Evolutionary conservation across 1,140 invertebrate species (phyloP).

Genomic region (Whitmania pigra): DNA sequence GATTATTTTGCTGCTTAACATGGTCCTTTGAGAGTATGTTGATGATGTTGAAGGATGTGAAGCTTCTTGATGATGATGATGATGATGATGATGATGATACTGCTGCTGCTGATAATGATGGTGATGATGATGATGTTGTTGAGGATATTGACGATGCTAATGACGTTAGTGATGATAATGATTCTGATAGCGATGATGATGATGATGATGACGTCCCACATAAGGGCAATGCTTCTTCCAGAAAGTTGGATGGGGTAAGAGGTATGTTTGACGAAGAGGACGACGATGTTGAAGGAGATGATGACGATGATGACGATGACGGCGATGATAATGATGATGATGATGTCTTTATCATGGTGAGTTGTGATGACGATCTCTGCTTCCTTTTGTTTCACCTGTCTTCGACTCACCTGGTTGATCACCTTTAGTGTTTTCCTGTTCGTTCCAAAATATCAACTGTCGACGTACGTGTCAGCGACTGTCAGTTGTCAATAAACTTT

Average conservation of each 20-base stretch:
- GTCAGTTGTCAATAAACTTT: too few species aligned
- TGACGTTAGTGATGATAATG: neutral
- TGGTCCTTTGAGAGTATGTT: slow-evolving; percentile 9
- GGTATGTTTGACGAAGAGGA: neutral
- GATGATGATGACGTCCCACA: neutral
- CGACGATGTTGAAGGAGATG: neutral
- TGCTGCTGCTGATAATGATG: slow-evolving; percentile 17
- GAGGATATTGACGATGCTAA: slow-evolving; percentile 4
- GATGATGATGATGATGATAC: slow-evolving; percentile 13
- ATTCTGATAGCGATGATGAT: neutral
- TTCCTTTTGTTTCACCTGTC: too few species aligned
- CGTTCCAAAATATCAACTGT: too few species aligned
- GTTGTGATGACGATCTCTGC: too few species aligned
- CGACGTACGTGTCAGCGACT: too few species aligned
- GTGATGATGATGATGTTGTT: slow-evolving; percentile 9
- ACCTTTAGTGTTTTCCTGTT: too few species aligned
- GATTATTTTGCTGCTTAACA: neutral
- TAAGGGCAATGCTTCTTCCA: neutral
- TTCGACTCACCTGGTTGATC: too few species aligned
- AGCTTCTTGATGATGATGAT: slow-evolving; percentile 4
- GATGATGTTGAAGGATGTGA: slow-evolving; percentile 9
- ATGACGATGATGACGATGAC: neutral
- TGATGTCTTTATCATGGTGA: too few species aligned
- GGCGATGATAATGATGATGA: neutral
- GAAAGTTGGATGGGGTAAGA: neutral